These are phyloP conservation scores for Eulemur rufifrons DNA, from an alignment of 2,113 vertebrate species.

Conservation along the genomic window DNA sequence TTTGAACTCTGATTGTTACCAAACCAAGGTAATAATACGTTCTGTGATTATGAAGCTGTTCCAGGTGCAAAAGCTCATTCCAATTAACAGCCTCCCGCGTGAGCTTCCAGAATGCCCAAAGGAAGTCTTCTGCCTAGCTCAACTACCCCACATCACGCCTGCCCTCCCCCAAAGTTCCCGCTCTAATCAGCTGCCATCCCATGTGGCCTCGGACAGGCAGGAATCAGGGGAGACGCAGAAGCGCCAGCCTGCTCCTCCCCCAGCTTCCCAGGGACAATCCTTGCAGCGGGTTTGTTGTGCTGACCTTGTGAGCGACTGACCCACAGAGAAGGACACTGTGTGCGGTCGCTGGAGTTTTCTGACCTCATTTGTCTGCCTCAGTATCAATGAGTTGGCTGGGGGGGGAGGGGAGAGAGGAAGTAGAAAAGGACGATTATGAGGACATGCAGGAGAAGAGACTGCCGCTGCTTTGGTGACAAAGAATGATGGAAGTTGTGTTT, in stretches of 20 bases:
- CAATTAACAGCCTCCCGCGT: neutral
- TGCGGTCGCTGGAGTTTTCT: slow-evolving; percentile 44
- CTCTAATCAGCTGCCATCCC: neutral
- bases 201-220: neutral
- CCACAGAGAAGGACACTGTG: slow-evolving; percentile 64
- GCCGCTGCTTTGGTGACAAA: slow-evolving; percentile 40
- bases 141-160: neutral
- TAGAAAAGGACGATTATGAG: neutral
- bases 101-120: neutral
- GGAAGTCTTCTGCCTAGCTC: neutral
- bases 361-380: slow-evolving; percentile 31
- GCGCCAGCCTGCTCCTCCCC: neutral
- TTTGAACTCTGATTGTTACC: slow-evolving; percentile 11
- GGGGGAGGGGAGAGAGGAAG: slow-evolving; percentile 36
- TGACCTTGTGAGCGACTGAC: slow-evolving; percentile 53
- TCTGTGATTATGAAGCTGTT: neutral
- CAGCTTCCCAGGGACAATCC: neutral
- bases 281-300: slow-evolving; percentile 55
- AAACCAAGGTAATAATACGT: neutral
- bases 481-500: slow-evolving; percentile 43
- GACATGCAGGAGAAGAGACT: neutral
- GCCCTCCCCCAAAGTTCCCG: neutral
- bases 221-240: neutral
- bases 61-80: neutral
- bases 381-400: neutral